phyloP scores from a whole-genome alignment of 1,140 invertebrate species.

The Drosophila bifasciata region DNA sequence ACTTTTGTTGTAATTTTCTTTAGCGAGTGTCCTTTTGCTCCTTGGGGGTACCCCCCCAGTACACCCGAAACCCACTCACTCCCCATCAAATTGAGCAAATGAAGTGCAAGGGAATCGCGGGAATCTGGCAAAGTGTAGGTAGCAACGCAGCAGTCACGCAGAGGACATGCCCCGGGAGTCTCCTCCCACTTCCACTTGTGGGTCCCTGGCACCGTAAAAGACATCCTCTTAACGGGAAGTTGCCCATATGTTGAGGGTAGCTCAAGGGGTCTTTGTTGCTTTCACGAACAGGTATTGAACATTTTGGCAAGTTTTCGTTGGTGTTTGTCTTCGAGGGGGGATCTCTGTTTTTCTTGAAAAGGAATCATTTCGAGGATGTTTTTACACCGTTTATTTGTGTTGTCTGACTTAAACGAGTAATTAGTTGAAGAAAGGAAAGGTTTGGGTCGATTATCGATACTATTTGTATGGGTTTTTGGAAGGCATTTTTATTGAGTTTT shows the following conservation, averaged over 20 bases:
- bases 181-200: slow-evolving; percentile 11
- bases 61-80: neutral
- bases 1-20: slow-evolving; percentile 48
- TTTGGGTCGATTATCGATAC: no score
- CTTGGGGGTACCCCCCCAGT: no score
- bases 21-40: slow-evolving; percentile 7
- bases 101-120: slow-evolving; percentile 64
- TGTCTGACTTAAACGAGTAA: no score
- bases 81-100: slow-evolving; percentile 69
- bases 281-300: no score
- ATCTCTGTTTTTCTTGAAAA: no score
- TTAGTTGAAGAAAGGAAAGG: no score
- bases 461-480: no score
- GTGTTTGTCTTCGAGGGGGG: no score
- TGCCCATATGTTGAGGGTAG: slow-evolving; percentile 32
- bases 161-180: slow-evolving; percentile 1
- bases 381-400: no score
- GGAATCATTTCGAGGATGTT: no score
- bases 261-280: neutral
- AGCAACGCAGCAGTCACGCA: slow-evolving; percentile 29
- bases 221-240: slow-evolving; percentile 46
- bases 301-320: no score
- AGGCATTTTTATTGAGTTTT: no score
- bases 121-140: slow-evolving; percentile 22
- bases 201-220: slow-evolving; percentile 4